A percentile compares a stretch with the other conserved stretches of the same genome.
Evolutionary conservation across 2,113 vertebrate genomes (phyloP).

Genomic region (Onychorhynchus coronatus): DNA sequence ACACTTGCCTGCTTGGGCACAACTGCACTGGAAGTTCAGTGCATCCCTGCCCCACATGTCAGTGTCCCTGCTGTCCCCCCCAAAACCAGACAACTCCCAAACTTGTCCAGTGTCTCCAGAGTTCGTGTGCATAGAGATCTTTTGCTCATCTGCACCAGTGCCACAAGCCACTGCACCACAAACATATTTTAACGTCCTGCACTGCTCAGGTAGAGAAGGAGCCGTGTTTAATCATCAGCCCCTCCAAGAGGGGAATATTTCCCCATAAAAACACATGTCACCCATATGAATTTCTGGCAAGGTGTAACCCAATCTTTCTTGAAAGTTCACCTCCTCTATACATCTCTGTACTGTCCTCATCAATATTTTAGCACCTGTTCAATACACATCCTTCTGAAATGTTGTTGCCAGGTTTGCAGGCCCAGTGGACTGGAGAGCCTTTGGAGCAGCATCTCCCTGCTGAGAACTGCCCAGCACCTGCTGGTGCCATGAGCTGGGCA

Average conservation of each 20-base stretch:
- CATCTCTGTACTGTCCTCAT: fast-evolving
- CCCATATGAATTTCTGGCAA: not conserved
- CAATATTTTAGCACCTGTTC: not conserved
- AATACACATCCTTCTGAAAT: not conserved
- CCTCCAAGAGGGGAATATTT: not conserved
- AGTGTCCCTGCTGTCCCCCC: not conserved
- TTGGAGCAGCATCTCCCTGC: not conserved
- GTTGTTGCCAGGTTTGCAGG: not conserved
- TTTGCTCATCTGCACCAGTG: not conserved
- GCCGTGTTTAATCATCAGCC: not conserved
- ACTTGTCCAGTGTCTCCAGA: not conserved
- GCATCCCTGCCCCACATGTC: fast-evolving
- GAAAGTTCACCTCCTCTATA: not conserved
- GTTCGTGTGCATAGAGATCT: not conserved
- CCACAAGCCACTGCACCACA: not conserved
- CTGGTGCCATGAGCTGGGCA: not conserved
- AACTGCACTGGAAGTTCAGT: not conserved
- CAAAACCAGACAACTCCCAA: not conserved
- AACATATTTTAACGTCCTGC: not conserved
- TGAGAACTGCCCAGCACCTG: not conserved
- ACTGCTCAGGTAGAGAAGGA: not conserved
- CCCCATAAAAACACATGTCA: not conserved
- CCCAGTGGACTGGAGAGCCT: not conserved
- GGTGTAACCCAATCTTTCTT: not conserved
- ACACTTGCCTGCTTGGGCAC: not conserved